A percentile compares a stretch with the other conserved stretches of the same genome.
phyloP scores from a whole-genome alignment of 1,140 invertebrate genomes.

The Cyrtorhinus lividipennis region DNA sequence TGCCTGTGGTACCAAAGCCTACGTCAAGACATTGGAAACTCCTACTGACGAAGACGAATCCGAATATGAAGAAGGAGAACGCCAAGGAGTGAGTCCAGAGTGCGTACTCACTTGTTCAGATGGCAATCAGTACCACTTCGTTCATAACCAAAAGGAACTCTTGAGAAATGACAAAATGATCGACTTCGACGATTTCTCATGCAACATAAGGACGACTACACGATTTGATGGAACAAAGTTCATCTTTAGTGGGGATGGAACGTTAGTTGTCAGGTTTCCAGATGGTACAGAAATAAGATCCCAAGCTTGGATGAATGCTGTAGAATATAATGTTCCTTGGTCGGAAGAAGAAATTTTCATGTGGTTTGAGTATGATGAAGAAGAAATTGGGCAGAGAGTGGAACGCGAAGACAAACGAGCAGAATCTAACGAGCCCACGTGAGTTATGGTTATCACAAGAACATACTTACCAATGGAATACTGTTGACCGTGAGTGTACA shows the following conservation, averaged over 20 bases:
- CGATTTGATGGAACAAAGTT: constrained; percentile 2
- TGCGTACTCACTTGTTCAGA: neutral
- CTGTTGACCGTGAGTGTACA: too few relatives aligned
- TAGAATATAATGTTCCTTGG: constrained; percentile 1
- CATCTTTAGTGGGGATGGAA: neutral
- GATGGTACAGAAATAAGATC: constrained; percentile 8
- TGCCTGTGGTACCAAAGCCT: neutral
- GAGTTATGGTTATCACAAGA: too few relatives aligned
- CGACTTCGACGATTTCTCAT: constrained; percentile 6
- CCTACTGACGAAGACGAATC: neutral
- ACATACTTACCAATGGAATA: neutral
- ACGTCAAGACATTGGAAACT: neutral
- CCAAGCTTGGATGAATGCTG: neutral
- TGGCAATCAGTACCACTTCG: neutral
- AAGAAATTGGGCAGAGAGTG: neutral
- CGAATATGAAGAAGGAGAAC: neutral
- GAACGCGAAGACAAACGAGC: neutral
- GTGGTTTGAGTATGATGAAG: constrained; percentile 5
- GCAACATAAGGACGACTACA: neutral
- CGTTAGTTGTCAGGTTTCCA: neutral
- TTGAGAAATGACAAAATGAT: neutral
- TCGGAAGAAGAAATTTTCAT: neutral
- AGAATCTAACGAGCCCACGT: neutral
- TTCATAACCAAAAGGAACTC: neutral
- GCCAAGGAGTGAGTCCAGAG: neutral